These are phyloP conservation scores for Serranochromis macrocephalus DNA, from an alignment of 2,113 vertebrate genomes.

Conservation along the genomic window DNA sequence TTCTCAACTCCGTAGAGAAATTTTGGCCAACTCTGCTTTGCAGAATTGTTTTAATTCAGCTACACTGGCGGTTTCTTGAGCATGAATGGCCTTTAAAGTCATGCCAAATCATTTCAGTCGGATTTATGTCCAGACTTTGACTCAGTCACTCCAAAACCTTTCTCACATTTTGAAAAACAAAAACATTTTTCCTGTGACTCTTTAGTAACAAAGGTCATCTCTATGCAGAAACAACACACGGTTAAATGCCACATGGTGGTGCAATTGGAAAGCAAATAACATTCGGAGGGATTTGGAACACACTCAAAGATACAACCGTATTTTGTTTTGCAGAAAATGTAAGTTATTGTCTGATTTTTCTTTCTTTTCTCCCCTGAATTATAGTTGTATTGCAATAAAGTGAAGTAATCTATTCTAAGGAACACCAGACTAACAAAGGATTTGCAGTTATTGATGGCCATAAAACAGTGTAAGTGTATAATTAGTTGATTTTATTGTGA, in stretches of 20 bases:
- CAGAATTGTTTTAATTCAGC: background rate
- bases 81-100: background rate
- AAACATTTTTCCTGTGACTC: background rate
- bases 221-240: background rate
- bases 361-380: background rate
- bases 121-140: background rate
- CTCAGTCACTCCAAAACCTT: background rate
- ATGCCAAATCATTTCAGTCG: background rate
- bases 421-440: background rate
- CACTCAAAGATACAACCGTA: background rate
- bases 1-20: background rate
- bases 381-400: background rate
- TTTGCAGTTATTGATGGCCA: background rate
- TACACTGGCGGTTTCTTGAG: background rate
- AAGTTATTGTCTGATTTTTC: background rate
- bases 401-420: background rate
- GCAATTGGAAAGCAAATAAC: background rate
- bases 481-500: background rate
- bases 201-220: background rate
- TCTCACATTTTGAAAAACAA: background rate
- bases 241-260: background rate
- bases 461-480: background rate
- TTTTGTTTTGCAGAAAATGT: background rate
- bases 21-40: background rate
- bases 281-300: background rate